Evolutionary conservation across 1,140 invertebrate species (phyloP), one percentile per base, ranked within the genome.

Genomic region (Sarcophaga bullata): DNA sequence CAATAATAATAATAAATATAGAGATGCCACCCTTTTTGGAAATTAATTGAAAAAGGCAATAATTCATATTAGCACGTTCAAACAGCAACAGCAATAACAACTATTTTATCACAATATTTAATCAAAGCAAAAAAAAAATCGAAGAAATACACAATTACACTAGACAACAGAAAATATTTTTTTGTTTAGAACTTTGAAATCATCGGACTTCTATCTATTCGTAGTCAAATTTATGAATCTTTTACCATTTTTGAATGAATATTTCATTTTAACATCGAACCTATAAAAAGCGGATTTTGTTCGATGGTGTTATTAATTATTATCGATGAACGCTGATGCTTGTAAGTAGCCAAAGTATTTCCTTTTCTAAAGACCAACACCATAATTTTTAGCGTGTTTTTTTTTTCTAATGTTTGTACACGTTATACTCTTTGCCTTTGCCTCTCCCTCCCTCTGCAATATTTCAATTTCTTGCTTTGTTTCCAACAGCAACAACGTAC

Each of bases 1-100:
- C 8, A 19, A 68, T 9, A 68, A 68, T 25, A 68, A 37, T 37
- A 37, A 37, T 68, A 68, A 68, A 68, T 37, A 37, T 68, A 68
- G 62, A 78, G 75, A 78, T 78, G 75, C 75, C 75, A 78, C 75
- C 75, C 17, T 78, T 78, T 78, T 78, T 50, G 46, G 73, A 68
- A n/a, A 19, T 68, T 68, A 25, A 68, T 68, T 68, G 62, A 68
- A 68, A 68, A 68, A 68, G 62, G 17, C 62, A 68, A 68, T 68
- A 25, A 68, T 68, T 68, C 19, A 25, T 68, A 68, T 9, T 19
- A 17, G 62, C 62, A 68, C 54, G 54, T 58, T n/a, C 13, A 11
- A n/a, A 58, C 8, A 37, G 54, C 15, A 58, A n/a, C 11, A 15
- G n/a, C 13, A 58, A 58, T n/a, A 58, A 10, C 15, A 58, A 58